Percentiles rank a stretch among this genome's conserved stretches.
Conservation (phyloP, 2,113 vertebrate genomes). For the Aix galericulata region DNA sequence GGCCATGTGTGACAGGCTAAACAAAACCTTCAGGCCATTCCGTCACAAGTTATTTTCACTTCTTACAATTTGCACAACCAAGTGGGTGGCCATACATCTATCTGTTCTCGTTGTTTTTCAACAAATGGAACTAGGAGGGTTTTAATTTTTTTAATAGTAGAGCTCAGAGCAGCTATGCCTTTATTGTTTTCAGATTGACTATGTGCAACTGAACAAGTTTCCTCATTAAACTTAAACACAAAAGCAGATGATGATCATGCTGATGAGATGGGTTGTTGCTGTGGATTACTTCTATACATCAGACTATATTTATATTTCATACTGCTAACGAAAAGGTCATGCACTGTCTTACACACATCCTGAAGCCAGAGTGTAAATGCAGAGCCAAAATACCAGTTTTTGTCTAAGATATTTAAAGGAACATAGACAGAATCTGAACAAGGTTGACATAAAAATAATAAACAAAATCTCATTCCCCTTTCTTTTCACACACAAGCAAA, state of each 20-base stretch:
- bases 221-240: conserved; percentile 42
- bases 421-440: conserved; percentile 12
- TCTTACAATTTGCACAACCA: conserved; percentile 64
- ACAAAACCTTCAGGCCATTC: conserved; percentile 65
- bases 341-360: not conserved
- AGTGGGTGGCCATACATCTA: conserved; percentile 75
- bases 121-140: conserved; percentile 63
- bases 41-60: conserved; percentile 73
- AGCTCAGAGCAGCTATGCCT: conserved; percentile 34
- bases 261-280: conserved; percentile 23
- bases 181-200: conserved; percentile 73
- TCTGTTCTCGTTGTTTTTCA: conserved; percentile 62
- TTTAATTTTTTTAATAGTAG: conserved; percentile 43
- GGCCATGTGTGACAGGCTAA: conserved; percentile 73
- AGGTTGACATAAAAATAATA: not conserved
- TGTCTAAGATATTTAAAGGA: not conserved
- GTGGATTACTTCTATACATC: not conserved
- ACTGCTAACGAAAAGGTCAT: conserved; percentile 4
- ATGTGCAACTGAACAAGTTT: conserved; percentile 57
- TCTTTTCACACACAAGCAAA: not conserved
- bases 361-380: not conserved
- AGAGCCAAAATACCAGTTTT: not conserved
- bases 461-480: not conserved
- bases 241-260: conserved; percentile 58
- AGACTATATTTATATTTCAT: conserved; percentile 31